Conservation (phyloP, 2,888 invertebrate genomes). For the Cyclophora punctaria region DNA sequence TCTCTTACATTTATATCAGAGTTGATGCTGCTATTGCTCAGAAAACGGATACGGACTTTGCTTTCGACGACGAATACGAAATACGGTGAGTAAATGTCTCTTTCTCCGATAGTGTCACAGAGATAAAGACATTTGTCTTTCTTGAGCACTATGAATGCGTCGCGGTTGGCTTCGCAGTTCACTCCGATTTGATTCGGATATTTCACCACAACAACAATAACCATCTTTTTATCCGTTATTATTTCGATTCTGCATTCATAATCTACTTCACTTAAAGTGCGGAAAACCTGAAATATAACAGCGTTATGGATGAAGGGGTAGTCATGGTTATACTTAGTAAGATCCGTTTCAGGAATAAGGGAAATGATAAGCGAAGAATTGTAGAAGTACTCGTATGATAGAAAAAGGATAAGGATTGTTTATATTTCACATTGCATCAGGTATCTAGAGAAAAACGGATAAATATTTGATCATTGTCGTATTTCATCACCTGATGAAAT, state of each 20-base stretch:
- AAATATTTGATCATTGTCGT: too few species aligned
- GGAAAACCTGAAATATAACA: constrained; percentile 37
- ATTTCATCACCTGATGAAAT: too few species aligned
- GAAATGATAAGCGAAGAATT: too few species aligned
- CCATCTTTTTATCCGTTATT: constrained; percentile 26
- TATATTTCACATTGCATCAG: too few species aligned
- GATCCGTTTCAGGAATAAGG: too few species aligned
- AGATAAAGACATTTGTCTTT: constrained; percentile 36
- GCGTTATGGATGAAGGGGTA: too few species aligned
- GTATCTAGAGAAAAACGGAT: too few species aligned
- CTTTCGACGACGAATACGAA: constrained; percentile 35
- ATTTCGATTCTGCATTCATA: constrained; percentile 55
- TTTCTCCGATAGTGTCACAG: constrained; percentile 34
- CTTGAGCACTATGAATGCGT: constrained; percentile 45
- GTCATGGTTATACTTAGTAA: too few species aligned
- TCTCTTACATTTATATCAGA: constrained; percentile 48
- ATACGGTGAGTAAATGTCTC: constrained; percentile 29
- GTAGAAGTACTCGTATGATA: too few species aligned
- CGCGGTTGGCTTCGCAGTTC: constrained; percentile 41
- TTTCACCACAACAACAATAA: constrained; percentile 43
- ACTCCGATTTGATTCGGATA: constrained; percentile 38
- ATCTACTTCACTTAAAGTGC: constrained; percentile 43
- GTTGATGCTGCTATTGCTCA: constrained; percentile 61
- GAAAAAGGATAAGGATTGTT: too few species aligned
- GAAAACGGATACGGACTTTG: constrained; percentile 43